Base-by-base conservation (phyloP, 2,888 invertebrate genomes). In the Podotricha telesiphe region DNA sequence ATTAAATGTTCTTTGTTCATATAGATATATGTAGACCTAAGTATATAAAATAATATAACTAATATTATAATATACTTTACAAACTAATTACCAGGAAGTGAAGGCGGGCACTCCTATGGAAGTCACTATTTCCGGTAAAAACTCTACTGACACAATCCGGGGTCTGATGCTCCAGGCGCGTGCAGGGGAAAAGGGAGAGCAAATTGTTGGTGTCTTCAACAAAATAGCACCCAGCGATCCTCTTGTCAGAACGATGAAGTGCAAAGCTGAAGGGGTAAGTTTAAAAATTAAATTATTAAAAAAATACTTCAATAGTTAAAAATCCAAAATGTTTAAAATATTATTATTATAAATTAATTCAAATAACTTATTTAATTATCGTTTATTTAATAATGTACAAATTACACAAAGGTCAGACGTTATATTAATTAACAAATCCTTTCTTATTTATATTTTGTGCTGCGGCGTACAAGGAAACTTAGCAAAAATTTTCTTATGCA, bases 111-210 rank as follows among this genome's bases (percentile, higher is more conserved):
- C 78, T 10, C 84, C 91, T 0, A 85, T 94, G 79, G 88, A 94
- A 68, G 93, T 95, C 70, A 93, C 90, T 67, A 89, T 95, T 77
- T 77, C 82, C 15, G 94, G 94, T 65, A 90, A 88, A 55, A 80
- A 80, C 5, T 79, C 91, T 1, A 78, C 84, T 6, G 85, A 94
- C 79, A 91, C 86, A 65, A 95, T 96, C 85, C 93, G 95, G 66
- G 96, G 96, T 17, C 94, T 95, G 80, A 86, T 96, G 69, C 81
- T 96, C 69, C 95, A 96, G 86, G 96, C 95, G 0, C 94, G 96
- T 55, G 84, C 93, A 6, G 94, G 94, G 7, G 88, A 94, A 67
- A 93, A 94, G 63, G 94, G 94, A 10, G 88, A 94, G 68, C 93
- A 94, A 65, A 94, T 95, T 0, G 94, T 96, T 3, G 96, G 96